These are phyloP conservation scores for Luperina nickerlii DNA, from an alignment of 2,888 invertebrate genomes.

Conservation along the genomic window DNA sequence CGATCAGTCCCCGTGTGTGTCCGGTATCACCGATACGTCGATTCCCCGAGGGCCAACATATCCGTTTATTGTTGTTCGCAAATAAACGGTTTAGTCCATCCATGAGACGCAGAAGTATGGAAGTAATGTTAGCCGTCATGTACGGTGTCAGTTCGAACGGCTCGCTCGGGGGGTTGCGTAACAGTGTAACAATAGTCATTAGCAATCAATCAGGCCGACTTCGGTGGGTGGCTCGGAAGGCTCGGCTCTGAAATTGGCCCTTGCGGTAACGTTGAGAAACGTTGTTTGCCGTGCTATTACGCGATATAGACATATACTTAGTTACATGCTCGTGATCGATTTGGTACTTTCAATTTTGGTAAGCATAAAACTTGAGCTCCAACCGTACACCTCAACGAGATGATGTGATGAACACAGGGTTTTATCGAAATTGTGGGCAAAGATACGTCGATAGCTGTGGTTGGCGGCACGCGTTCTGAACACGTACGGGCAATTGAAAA, in stretches of 20 bases:
- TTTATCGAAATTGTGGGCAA: constrained; percentile 82
- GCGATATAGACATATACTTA: constrained; percentile 61
- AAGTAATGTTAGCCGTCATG: constrained; percentile 80
- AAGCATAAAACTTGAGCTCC: constrained; percentile 69
- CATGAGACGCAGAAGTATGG: constrained; percentile 76
- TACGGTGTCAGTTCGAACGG: constrained; percentile 77
- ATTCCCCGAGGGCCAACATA: constrained; percentile 77
- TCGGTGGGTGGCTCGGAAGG: constrained; percentile 79
- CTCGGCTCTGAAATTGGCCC: constrained; percentile 80
- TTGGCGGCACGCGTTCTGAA: constrained; percentile 85
- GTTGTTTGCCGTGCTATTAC: constrained; percentile 65
- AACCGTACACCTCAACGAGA: constrained; percentile 71
- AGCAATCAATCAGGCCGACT: constrained; percentile 86
- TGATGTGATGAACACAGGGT: constrained; percentile 80
- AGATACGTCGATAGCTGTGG: constrained; percentile 78
- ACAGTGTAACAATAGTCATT: constrained; percentile 86
- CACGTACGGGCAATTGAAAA: constrained; percentile 87
- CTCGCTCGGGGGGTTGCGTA: constrained; percentile 80
- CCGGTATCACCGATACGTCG: constrained; percentile 80
- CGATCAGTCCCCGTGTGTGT: constrained; percentile 77
- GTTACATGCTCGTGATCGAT: constrained; percentile 71
- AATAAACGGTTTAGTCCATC: constrained; percentile 76
- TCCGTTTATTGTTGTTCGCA: constrained; percentile 83
- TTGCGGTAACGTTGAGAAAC: constrained; percentile 76
- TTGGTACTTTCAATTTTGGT: constrained; percentile 71